phyloP scores from a whole-genome alignment of 2,797 vertebrate species.

The Podarcis lilfordi region DNA sequence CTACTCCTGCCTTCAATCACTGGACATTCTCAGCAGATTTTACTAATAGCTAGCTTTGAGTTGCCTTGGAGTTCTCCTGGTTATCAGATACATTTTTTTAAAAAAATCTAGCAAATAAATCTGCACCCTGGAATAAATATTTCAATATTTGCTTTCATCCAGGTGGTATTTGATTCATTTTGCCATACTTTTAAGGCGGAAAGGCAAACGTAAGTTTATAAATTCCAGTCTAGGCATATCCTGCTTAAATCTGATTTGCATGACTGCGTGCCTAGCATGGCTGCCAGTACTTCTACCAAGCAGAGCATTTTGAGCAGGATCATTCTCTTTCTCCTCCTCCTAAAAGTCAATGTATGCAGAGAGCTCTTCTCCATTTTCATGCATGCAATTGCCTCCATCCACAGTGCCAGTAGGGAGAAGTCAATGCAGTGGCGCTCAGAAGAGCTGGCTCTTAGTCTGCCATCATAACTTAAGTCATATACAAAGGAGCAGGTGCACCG shows the following conservation, averaged over 20 bases:
- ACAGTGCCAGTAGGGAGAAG: not conserved
- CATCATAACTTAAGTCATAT: not conserved
- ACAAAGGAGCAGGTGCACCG: too few species aligned
- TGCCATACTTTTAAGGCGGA: not conserved
- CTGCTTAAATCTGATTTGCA: not conserved
- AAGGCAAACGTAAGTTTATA: not conserved
- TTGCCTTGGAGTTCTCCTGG: not conserved
- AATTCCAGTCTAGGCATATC: not conserved
- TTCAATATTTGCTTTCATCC: not conserved
- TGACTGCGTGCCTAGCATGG: not conserved
- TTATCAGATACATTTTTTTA: not conserved
- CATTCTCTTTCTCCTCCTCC: not conserved
- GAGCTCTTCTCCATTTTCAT: not conserved
- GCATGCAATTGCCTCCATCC: not conserved
- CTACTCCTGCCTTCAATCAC: not conserved
- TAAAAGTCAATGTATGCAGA: not conserved
- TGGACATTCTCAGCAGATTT: not conserved
- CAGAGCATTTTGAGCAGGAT: not conserved
- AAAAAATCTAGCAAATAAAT: not conserved
- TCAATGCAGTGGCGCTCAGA: not conserved
- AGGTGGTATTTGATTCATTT: not conserved
- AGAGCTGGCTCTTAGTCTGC: not conserved
- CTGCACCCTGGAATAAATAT: not conserved
- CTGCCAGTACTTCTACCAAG: not conserved
- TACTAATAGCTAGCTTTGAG: fast-evolving